Evolutionary conservation across 2,797 vertebrate species (phyloP).

Genomic region (Glyptemys insculpta): DNA sequence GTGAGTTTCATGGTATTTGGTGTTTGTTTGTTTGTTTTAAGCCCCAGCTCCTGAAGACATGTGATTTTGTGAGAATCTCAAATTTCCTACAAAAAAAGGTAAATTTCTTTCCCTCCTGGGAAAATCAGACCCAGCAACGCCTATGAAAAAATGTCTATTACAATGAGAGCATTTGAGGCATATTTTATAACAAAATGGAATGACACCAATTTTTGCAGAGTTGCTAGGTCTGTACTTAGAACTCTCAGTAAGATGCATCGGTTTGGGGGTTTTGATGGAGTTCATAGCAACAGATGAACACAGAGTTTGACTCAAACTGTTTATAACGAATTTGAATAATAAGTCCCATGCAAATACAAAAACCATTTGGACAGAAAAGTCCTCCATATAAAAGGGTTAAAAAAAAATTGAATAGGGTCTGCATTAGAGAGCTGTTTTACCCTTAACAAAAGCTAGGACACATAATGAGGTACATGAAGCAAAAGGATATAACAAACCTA

Average conservation of each 20-base stretch:
- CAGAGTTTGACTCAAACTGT: not conserved
- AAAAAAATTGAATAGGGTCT: not conserved
- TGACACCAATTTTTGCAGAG: not conserved
- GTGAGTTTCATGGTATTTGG: not conserved
- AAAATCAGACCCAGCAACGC: not conserved
- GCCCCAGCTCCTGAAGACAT: not conserved
- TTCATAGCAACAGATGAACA: not conserved
- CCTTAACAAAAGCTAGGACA: not conserved
- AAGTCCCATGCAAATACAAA: not conserved
- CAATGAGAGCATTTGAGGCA: accelerated
- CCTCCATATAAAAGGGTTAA: not conserved
- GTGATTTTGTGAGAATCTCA: not conserved
- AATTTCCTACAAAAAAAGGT: not conserved
- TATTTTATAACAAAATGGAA: not conserved
- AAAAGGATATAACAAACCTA: not conserved
- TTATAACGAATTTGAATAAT: not conserved
- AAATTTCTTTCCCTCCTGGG: not conserved
- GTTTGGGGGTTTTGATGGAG: not conserved
- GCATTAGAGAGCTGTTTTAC: not conserved
- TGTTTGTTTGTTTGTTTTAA: not conserved
- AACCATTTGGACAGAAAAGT: not conserved
- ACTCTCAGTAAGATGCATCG: not conserved
- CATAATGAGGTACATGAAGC: not conserved
- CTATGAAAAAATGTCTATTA: not conserved
- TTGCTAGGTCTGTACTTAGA: not conserved